Base-by-base conservation (phyloP, 2,797 vertebrate genomes). In the Borostomias antarcticus region DNA sequence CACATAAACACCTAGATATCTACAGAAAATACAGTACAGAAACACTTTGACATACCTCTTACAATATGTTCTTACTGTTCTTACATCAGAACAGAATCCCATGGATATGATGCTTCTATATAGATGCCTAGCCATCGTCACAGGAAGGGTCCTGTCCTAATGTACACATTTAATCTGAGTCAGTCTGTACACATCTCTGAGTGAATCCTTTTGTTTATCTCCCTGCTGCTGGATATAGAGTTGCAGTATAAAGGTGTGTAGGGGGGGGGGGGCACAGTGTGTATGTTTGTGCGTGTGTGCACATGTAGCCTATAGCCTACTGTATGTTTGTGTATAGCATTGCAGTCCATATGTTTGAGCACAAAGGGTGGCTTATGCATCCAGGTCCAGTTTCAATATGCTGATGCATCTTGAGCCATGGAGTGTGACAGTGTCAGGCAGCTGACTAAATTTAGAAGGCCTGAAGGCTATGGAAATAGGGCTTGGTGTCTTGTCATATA, bases 361-460 rank as follows among this genome's bases (percentile, higher is more conserved):
- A 88, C 81, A 88, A 88, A 77, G 63, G 75, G 61, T 75, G 62
- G 68, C 5, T 59, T 63, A 63, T 71, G 68, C 81, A 72, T 75
- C 69, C 61, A 85, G 76, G 76, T 90, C 84, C 52, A 58, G 81
- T 90, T 90, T 78, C 87, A 79, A 58, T 72, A 62, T 47, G 73
- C 58, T 76, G 73, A 72, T 81, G 71, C 71, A 77, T 74, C 66
- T 65, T 68, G 76, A 53, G 72, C 72, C 63, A 64, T 66, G 62
- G 78, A 72, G 70, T 78, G 72, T 71, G 74, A 78, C 66, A 60
- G 60, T 10, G 53, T 72, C 72, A 75, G 73, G 73, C 70, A 75
- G 23, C 66, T 13, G 0, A 72, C 80, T 85, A 85, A 70, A 83
- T 85, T 82, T 86, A 88, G 83, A 37, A 50, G 43, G 66, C 29